Conservation (phyloP, 2,113 vertebrate genomes). For the Pachyramphus minor region DNA sequence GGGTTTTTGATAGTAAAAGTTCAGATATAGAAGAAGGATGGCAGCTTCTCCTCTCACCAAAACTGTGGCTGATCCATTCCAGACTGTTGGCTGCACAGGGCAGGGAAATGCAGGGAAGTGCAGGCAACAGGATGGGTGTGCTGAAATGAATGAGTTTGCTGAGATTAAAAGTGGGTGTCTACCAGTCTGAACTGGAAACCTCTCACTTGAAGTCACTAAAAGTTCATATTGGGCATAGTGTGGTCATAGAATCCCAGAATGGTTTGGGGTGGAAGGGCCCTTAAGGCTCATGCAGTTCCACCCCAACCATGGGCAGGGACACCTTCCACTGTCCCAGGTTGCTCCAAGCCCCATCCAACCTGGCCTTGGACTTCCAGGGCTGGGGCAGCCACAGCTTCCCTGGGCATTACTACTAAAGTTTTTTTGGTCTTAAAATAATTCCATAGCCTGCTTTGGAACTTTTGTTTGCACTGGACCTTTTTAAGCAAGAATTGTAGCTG, state of each 20-base stretch:
- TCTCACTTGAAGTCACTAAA: neutral
- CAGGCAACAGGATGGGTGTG: neutral
- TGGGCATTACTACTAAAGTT: neutral
- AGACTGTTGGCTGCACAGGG: neutral
- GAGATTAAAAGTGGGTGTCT: neutral
- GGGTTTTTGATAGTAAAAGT: neutral
- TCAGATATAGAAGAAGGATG: neutral
- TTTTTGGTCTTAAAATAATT: neutral
- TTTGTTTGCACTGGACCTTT: neutral
- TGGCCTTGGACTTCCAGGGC: neutral
- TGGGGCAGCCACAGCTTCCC: neutral
- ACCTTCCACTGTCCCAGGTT: accelerated
- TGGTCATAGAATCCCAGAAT: neutral
- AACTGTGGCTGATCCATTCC: neutral
- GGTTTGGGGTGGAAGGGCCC: neutral
- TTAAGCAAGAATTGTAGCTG: neutral
- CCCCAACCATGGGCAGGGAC: neutral
- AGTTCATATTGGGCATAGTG: accelerated
- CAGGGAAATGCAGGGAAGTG: neutral
- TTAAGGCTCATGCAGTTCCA: neutral
- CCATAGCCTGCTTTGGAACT: neutral
- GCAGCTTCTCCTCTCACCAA: neutral
- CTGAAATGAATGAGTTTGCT: neutral
- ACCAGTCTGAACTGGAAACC: neutral
- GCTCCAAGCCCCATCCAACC: neutral